Conservation (phyloP, 2,797 vertebrate species). For the Galaxias olidus region DNA sequence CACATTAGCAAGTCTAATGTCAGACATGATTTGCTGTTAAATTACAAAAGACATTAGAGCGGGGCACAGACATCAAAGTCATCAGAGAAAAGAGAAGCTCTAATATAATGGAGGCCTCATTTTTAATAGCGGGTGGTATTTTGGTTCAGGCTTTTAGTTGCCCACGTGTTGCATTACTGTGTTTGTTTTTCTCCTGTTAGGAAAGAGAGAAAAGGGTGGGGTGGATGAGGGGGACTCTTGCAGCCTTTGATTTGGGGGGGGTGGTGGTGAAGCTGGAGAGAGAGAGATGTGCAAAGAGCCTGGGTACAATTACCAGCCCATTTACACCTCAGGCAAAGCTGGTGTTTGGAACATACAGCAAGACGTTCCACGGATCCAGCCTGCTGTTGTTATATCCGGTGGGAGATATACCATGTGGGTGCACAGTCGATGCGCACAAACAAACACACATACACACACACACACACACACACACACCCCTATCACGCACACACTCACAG, state of each 20-base stretch:
- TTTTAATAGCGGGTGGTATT: slow-evolving; percentile 59
- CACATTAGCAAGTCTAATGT: slow-evolving; percentile 68
- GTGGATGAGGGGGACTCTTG: slow-evolving; percentile 20
- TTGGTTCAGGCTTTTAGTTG: slow-evolving; percentile 58
- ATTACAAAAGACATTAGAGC: slow-evolving; percentile 64
- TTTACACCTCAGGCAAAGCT: slow-evolving; percentile 37
- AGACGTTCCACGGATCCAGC: neutral
- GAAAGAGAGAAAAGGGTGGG: slow-evolving; percentile 28
- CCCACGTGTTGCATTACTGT: slow-evolving; percentile 53
- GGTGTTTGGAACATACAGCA: slow-evolving; percentile 27
- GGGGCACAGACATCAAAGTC: slow-evolving; percentile 64
- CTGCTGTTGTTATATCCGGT: neutral
- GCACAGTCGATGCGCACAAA: slow-evolving; percentile 8
- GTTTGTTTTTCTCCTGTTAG: slow-evolving; percentile 51
- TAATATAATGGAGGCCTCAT: slow-evolving; percentile 53
- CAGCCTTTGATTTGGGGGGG: slow-evolving; percentile 37
- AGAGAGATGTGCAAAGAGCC: slow-evolving; percentile 41
- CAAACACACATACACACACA: neutral
- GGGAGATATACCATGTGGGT: neutral
- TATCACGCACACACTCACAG: too few relatives aligned
- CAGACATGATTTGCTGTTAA: slow-evolving; percentile 53
- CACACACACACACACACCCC: neutral
- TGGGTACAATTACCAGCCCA: slow-evolving; percentile 42
- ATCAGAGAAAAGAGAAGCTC: slow-evolving; percentile 58
- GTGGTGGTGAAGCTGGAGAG: slow-evolving; percentile 14